Percentiles rank a stretch among this genome's conserved stretches.
Evolutionary conservation across 2,888 invertebrate species (phyloP).

Genomic region (Luperina testacea): DNA sequence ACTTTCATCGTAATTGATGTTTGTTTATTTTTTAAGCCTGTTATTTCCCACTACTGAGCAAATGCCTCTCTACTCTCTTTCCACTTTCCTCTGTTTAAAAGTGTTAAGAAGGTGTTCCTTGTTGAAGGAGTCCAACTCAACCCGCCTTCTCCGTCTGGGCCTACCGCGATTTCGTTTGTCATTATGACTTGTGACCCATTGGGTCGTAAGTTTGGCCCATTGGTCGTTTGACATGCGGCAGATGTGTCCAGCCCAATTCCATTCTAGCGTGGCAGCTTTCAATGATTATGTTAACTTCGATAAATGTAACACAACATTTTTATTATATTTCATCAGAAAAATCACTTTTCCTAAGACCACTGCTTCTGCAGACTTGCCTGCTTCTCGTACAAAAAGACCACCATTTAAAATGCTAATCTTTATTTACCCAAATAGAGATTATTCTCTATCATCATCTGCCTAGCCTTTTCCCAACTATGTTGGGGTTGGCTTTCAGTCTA

Average conservation of each 20-base stretch:
- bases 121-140: background rate
- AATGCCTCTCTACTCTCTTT: background rate
- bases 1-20: conserved; percentile 68
- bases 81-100: background rate
- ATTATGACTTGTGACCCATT: background rate
- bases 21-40: background rate
- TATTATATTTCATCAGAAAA: background rate
- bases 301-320: background rate
- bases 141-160: background rate
- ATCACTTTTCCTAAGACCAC: background rate
- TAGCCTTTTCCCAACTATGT: no score
- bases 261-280: background rate
- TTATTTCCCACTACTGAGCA: background rate
- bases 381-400: background rate
- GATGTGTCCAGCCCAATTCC: background rate
- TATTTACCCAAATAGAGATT: conserved; percentile 27
- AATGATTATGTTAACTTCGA: background rate
- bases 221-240: background rate
- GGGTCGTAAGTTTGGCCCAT: background rate
- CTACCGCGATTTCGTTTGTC: background rate
- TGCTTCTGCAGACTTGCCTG: background rate
- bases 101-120: background rate
- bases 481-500: no score
- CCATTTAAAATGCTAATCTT: conserved; percentile 7
- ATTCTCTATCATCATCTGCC: background rate